phyloP scores from a whole-genome alignment of 2,888 invertebrate species.

The Prosapia bicincta region DNA sequence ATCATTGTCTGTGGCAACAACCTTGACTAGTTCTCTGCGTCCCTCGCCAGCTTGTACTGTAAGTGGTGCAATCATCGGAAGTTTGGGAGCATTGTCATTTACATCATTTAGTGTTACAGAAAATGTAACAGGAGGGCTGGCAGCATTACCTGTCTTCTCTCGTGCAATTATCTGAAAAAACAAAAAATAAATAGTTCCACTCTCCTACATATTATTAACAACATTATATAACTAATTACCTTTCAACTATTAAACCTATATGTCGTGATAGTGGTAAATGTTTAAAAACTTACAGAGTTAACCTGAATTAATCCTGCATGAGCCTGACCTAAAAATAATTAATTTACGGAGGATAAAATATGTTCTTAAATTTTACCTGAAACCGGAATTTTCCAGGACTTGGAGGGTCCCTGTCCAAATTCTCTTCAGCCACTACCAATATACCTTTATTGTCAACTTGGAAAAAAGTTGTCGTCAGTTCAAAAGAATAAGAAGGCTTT shows the following conservation, averaged over 20 bases:
- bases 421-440: constrained; percentile 76
- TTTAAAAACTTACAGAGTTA: no score
- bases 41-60: constrained; percentile 76
- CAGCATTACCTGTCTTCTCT: constrained; percentile 72
- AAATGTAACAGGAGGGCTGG: constrained; percentile 77
- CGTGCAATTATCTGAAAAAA: constrained; percentile 68
- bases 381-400: constrained; percentile 80
- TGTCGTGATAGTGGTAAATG: no score
- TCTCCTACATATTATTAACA: no score
- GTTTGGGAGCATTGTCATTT: constrained; percentile 81
- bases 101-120: constrained; percentile 74
- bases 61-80: constrained; percentile 77
- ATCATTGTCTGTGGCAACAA: constrained; percentile 77
- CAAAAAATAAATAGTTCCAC: no score
- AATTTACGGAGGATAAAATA: no score
- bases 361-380: constrained; percentile 66
- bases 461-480: constrained; percentile 81
- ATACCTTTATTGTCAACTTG: constrained; percentile 68
- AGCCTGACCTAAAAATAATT: no score
- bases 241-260: no score
- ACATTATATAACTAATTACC: no score
- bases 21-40: constrained; percentile 64
- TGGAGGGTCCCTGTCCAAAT: constrained; percentile 82
- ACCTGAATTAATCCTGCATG: no score
- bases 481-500: constrained; percentile 75